A percentile compares a stretch with the other conserved stretches of the same genome.
Evolutionary conservation across 2,797 vertebrate genomes (phyloP).

Genomic region (Hyperoplus immaculatus): DNA sequence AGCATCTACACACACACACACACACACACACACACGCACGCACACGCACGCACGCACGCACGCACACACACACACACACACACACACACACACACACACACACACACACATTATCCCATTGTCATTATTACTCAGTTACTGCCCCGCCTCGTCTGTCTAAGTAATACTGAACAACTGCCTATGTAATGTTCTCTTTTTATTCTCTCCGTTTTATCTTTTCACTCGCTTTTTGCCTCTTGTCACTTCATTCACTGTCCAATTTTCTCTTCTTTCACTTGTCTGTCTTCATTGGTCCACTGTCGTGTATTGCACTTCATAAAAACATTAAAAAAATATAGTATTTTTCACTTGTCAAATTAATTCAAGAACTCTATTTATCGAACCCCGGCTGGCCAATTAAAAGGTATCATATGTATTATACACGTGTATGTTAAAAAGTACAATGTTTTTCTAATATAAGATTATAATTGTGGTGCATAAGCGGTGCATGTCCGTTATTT

Average conservation of each 20-base stretch:
- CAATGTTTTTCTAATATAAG: background rate
- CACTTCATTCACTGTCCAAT: background rate
- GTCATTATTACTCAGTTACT: slow-evolving; percentile 7
- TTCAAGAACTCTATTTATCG: background rate
- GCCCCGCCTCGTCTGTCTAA: background rate
- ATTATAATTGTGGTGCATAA: background rate
- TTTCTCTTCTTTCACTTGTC: background rate
- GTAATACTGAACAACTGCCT: background rate
- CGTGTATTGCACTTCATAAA: background rate
- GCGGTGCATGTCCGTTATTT: background rate
- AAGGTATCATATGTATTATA: background rate
- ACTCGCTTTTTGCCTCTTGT: too few relatives aligned
- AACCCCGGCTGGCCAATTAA: background rate
- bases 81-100: slow-evolving; percentile 6
- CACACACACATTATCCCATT: slow-evolving; percentile 9
- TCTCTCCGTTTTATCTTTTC: background rate
- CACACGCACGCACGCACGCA: background rate
- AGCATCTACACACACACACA: background rate
- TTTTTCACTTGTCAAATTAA: background rate
- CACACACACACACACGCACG: background rate
- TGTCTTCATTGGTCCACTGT: background rate
- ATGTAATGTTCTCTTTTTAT: background rate
- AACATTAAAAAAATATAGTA: background rate
- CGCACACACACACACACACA: background rate
- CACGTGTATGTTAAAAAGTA: background rate